phyloP scores from a whole-genome alignment of 1,140 invertebrate species.

The Lordiphosa stackelbergi region DNA sequence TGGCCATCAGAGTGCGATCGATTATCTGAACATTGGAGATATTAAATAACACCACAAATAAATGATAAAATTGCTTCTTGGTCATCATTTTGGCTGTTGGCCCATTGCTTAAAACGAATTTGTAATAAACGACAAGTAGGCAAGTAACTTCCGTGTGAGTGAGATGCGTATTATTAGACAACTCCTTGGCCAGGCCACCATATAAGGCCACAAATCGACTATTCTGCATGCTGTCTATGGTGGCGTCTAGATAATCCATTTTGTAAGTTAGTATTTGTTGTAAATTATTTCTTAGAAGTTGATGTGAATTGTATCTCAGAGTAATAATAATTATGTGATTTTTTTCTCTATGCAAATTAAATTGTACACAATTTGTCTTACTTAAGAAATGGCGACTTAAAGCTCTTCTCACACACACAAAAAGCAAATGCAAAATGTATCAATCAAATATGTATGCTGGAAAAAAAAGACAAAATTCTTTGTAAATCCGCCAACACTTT shows the following conservation, averaged over 20 bases:
- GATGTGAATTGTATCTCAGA: not conserved
- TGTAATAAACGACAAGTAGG: constrained; percentile 39
- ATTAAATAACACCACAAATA: constrained; percentile 36
- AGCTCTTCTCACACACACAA: constrained; percentile 23
- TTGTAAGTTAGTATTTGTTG: not conserved
- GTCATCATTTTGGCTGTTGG: constrained; percentile 23
- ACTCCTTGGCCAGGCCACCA: constrained; percentile 24
- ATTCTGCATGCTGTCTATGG: constrained; percentile 34
- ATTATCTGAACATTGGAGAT: constrained; percentile 25
- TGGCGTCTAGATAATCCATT: constrained; percentile 38
- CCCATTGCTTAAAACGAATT: constrained; percentile 36
- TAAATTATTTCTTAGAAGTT: not conserved
- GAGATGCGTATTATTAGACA: constrained; percentile 13
- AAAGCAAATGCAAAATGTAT: constrained; percentile 54
- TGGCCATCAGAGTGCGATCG: constrained; percentile 26
- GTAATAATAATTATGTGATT: not conserved
- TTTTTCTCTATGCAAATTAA: constrained; percentile 19
- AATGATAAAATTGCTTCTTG: constrained; percentile 29
- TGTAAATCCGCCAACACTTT: constrained; percentile 71
- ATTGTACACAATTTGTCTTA: constrained; percentile 49
- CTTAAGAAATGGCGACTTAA: constrained; percentile 46
- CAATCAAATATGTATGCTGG: constrained; percentile 59
- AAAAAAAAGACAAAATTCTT: constrained; percentile 5
- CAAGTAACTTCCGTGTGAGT: constrained; percentile 28
- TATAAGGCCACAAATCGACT: constrained; percentile 30